Evolutionary conservation across 2,113 vertebrate genomes (phyloP).

Genomic region (Semnornis frantzii): DNA sequence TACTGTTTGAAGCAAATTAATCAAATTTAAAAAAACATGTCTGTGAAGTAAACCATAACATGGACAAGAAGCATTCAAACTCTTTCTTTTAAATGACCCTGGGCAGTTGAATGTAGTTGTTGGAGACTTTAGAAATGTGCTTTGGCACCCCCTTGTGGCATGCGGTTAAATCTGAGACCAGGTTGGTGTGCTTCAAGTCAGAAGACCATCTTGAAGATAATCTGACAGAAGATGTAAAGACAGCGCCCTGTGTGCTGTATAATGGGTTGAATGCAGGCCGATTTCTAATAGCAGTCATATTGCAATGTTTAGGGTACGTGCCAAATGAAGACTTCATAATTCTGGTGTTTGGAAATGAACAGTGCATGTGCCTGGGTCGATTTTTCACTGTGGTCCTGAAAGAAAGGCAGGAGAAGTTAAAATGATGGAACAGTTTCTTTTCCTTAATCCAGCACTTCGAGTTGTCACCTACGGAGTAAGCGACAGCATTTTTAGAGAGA

Average conservation of each 20-base stretch:
- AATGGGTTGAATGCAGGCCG: background rate
- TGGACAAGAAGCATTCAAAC: background rate
- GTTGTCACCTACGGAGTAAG: background rate
- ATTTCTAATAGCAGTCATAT: background rate
- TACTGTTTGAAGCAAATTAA: background rate
- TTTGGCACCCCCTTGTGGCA: slow-evolving; percentile 42
- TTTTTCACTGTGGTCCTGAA: background rate
- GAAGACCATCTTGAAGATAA: background rate
- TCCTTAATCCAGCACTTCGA: background rate
- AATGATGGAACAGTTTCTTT: background rate
- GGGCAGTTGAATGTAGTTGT: background rate
- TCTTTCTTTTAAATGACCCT: background rate
- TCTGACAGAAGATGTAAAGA: background rate
- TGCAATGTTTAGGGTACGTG: background rate
- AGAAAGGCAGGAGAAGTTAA: background rate
- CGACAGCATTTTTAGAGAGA: background rate
- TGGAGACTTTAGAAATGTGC: background rate
- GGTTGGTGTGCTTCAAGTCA: background rate
- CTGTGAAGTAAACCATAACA: background rate
- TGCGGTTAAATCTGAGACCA: background rate
- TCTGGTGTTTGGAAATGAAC: background rate
- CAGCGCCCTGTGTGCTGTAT: background rate
- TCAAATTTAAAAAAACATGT: background rate
- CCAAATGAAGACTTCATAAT: background rate
- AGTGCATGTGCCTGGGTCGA: background rate